Percentiles rank a stretch among this genome's conserved stretches.
phyloP scores from a whole-genome alignment of 2,113 vertebrate genomes.

The Xenus cinereus region DNA sequence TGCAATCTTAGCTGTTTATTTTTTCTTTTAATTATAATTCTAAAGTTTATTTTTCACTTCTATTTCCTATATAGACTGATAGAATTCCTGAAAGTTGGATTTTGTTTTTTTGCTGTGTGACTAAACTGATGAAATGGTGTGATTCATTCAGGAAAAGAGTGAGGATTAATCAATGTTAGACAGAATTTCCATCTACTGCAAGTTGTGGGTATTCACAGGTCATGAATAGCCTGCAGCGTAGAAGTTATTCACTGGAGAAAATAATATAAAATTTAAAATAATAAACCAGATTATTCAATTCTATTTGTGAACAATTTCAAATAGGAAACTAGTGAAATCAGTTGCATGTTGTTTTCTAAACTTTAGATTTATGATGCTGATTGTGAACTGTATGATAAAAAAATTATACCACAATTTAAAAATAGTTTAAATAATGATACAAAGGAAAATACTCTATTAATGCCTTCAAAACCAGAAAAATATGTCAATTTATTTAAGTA shows the following conservation, averaged over 20 bases:
- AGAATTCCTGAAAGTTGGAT: background rate
- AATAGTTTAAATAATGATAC: slow-evolving; percentile 24
- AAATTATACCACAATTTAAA: background rate
- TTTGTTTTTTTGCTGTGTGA: background rate
- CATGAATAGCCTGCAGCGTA: background rate
- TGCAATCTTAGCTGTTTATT: background rate
- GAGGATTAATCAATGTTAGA: background rate
- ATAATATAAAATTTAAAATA: background rate
- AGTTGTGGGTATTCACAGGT: background rate
- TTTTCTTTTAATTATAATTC: background rate
- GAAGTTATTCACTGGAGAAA: background rate
- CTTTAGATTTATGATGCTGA: background rate
- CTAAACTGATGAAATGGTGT: background rate
- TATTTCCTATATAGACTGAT: background rate
- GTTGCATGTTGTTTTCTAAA: background rate
- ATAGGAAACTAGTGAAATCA: background rate
- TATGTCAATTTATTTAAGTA: background rate
- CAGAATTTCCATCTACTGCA: background rate
- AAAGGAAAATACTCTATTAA: background rate
- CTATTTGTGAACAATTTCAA: background rate
- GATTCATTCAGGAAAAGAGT: background rate
- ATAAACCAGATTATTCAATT: background rate
- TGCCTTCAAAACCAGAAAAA: slow-evolving; percentile 26
- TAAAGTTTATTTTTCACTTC: background rate
- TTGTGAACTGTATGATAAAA: background rate